A percentile compares a stretch with the other conserved stretches of the same genome.
Conservation (phyloP, 2,888 invertebrate species). For the Orthosia cruda region DNA sequence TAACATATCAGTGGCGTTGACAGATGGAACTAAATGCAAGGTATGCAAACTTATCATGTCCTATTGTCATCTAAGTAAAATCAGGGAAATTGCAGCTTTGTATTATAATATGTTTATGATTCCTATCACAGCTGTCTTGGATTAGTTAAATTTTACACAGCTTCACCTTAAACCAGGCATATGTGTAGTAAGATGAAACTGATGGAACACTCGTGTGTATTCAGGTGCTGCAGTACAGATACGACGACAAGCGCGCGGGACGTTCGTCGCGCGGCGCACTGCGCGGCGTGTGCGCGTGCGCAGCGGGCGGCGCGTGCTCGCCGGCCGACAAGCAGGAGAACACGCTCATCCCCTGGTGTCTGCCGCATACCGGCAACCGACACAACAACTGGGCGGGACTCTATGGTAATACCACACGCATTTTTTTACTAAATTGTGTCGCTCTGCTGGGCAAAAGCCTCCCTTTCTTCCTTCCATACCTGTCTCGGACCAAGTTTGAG, state of each 20-base stretch:
- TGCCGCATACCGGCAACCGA: slow-evolving; percentile 96
- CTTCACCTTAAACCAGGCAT: background rate
- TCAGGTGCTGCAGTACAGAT: slow-evolving; percentile 88
- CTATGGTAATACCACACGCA: slow-evolving; percentile 90
- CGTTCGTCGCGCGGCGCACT: slow-evolving; percentile 85
- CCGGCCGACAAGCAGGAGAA: slow-evolving; percentile 95
- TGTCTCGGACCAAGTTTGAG: too few relatives aligned
- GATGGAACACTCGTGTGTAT: background rate
- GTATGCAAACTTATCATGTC: slow-evolving; percentile 73
- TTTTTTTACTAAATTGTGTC: background rate
- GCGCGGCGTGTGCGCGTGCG: slow-evolving; percentile 96
- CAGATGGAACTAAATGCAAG: slow-evolving; percentile 93
- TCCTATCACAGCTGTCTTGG: background rate
- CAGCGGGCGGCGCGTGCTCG: slow-evolving; percentile 93
- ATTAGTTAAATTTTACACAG: background rate
- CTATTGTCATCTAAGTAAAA: slow-evolving; percentile 1
- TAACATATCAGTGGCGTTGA: slow-evolving; percentile 94
- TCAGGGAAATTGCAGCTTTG: background rate
- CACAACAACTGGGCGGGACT: slow-evolving; percentile 97
- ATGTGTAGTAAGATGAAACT: background rate
- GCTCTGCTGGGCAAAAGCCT: background rate
- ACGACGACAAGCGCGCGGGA: slow-evolving; percentile 89
- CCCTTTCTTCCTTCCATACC: too few relatives aligned
- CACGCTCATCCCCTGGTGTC: slow-evolving; percentile 97
- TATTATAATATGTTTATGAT: background rate